phyloP scores from a whole-genome alignment of 37 sponge, comb jelly and placozoan species.

The Lycopodina hypogea region DNA sequence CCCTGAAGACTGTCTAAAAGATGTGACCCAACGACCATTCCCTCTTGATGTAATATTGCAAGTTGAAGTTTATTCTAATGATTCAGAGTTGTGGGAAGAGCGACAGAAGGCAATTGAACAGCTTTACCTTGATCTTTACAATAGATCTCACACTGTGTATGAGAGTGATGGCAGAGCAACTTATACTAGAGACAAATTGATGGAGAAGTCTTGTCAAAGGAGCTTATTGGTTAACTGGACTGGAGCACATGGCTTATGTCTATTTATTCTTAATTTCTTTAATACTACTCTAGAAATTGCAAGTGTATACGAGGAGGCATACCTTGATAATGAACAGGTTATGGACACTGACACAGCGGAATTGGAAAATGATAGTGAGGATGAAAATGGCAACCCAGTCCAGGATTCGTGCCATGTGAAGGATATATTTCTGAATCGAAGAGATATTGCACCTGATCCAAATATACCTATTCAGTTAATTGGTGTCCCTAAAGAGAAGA shows the following conservation, averaged over 20 bases:
- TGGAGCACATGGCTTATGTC: not conserved
- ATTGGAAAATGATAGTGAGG: too few species aligned
- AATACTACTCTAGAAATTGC: not conserved
- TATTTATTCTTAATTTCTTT: not conserved
- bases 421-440: too few species aligned
- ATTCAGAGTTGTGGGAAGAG: conserved; percentile 10
- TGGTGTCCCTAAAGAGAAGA: too few species aligned
- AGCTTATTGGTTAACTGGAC: not conserved
- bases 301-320: not conserved
- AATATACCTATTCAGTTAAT: too few species aligned
- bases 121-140: not conserved
- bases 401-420: too few species aligned
- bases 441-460: too few species aligned
- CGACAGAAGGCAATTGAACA: not conserved
- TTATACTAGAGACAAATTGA: not conserved
- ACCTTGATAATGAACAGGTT: too few species aligned
- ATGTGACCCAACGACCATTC: conserved; percentile 20
- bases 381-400: too few species aligned
- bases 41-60: conserved; percentile 44
- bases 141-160: not conserved
- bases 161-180: not conserved
- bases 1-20: conserved; percentile 41
- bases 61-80: conserved; percentile 50
- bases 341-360: too few species aligned
- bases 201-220: not conserved